Evolutionary conservation across 1,140 invertebrate genomes (phyloP).

Genomic region (Battus philenor): DNA sequence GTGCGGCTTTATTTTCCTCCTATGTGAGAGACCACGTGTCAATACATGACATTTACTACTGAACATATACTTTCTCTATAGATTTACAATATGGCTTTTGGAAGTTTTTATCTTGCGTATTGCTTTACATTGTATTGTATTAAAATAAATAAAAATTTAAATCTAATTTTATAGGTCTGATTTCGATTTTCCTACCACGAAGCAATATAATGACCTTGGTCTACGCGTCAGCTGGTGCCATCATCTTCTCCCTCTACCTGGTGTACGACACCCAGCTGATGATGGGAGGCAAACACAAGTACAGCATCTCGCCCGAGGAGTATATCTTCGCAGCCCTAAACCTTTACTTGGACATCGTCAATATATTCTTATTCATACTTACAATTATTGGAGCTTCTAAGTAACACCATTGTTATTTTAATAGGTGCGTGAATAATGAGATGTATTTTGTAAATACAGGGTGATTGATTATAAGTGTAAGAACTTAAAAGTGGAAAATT

Average conservation of each 20-base stretch:
- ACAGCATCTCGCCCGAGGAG: slow-evolving; percentile 92
- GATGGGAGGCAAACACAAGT: slow-evolving; percentile 94
- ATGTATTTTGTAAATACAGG: no score
- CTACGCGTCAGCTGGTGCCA: slow-evolving; percentile 91
- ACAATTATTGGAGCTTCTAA: slow-evolving; percentile 82
- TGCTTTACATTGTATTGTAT: no score
- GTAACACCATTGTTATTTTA: no score
- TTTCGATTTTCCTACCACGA: slow-evolving; percentile 83
- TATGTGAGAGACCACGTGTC: no score
- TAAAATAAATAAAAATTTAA: background rate
- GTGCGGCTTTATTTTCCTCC: no score
- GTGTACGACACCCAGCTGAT: slow-evolving; percentile 96
- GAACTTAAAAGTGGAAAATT: no score
- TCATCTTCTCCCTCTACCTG: slow-evolving; percentile 84
- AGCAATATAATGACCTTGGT: slow-evolving; percentile 80
- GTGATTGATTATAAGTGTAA: no score
- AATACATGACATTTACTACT: no score
- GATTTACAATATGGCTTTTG: no score
- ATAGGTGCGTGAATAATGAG: no score
- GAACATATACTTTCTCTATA: no score
- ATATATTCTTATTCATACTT: slow-evolving; percentile 93
- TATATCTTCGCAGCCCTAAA: slow-evolving; percentile 96
- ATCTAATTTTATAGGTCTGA: slow-evolving; percentile 62
- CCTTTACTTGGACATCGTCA: slow-evolving; percentile 93
- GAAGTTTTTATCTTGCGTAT: no score